Evolutionary conservation across 2,888 invertebrate genomes (phyloP).

Genomic region (Eucera pruinosa): DNA sequence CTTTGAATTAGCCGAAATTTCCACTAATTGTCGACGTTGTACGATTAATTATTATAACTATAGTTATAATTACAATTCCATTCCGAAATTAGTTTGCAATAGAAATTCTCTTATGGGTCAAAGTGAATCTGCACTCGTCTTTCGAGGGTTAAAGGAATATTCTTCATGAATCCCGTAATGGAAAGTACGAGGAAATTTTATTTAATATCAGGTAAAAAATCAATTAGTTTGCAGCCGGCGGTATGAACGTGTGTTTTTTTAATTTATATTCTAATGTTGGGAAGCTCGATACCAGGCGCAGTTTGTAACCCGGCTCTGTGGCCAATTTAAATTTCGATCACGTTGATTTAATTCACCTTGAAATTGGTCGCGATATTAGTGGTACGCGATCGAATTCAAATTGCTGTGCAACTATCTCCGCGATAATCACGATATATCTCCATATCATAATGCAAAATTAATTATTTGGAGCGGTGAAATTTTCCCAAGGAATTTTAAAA

Average conservation of each 20-base stretch:
- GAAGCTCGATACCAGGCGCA: background rate
- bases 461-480: background rate
- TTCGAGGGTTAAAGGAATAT: background rate
- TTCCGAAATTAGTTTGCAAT: too few species aligned
- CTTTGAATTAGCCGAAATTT: too few species aligned
- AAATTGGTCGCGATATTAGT: conserved; percentile 34
- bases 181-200: background rate
- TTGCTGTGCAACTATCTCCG: background rate
- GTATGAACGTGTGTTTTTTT: conserved; percentile 26
- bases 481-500: background rate
- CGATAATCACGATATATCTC: background rate
- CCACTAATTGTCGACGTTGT: too few species aligned
- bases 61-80: too few species aligned
- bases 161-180: conserved; percentile 20
- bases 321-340: conserved; percentile 54
- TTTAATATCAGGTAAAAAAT: conserved; percentile 9
- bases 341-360: conserved; percentile 38
- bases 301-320: conserved; percentile 20
- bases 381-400: background rate
- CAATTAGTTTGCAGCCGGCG: conserved; percentile 7
- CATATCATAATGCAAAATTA: background rate
- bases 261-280: conserved; percentile 53
- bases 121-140: too few species aligned
- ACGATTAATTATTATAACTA: too few species aligned
- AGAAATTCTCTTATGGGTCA: too few species aligned